phyloP scores from a whole-genome alignment of 2,113 vertebrate genomes.

The Riparia riparia region DNA sequence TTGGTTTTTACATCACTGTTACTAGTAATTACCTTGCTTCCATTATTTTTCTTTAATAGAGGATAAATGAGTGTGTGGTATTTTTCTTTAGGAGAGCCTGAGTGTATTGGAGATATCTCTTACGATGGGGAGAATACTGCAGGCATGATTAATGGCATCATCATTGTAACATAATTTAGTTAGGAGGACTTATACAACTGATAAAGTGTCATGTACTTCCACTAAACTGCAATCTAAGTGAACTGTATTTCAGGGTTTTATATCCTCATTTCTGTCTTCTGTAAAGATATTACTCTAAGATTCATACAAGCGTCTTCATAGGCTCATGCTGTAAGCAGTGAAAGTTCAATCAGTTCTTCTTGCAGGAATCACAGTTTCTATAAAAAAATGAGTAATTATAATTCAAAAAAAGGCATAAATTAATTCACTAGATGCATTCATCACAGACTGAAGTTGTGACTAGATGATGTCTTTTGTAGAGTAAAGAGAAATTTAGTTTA shows the following conservation, averaged over 20 bases:
- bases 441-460: constrained; percentile 29
- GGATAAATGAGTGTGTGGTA: constrained; percentile 44
- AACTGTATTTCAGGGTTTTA: constrained; percentile 71
- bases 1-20: constrained; percentile 59
- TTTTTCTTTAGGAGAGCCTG: constrained; percentile 43
- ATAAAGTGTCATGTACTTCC: constrained; percentile 66
- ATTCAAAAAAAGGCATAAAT: constrained; percentile 53
- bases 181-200: constrained; percentile 67
- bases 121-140: background rate
- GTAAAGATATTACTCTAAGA: constrained; percentile 66
- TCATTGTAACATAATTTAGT: constrained; percentile 73
- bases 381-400: constrained; percentile 56
- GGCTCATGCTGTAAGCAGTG: constrained; percentile 40
- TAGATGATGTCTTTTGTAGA: constrained; percentile 25
- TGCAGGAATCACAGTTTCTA: constrained; percentile 58
- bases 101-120: constrained; percentile 41
- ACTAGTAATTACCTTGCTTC: constrained; percentile 59
- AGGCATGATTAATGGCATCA: constrained; percentile 62
- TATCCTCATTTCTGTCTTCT: constrained; percentile 67
- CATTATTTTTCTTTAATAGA: constrained; percentile 59
- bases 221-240: constrained; percentile 67
- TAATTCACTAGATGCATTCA: constrained; percentile 44
- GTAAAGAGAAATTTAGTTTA: constrained; percentile 37
- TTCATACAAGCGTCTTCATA: constrained; percentile 58
- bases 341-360: constrained; percentile 68